phyloP scores from a whole-genome alignment of 2,888 invertebrate species.

The Labia minor region DNA sequence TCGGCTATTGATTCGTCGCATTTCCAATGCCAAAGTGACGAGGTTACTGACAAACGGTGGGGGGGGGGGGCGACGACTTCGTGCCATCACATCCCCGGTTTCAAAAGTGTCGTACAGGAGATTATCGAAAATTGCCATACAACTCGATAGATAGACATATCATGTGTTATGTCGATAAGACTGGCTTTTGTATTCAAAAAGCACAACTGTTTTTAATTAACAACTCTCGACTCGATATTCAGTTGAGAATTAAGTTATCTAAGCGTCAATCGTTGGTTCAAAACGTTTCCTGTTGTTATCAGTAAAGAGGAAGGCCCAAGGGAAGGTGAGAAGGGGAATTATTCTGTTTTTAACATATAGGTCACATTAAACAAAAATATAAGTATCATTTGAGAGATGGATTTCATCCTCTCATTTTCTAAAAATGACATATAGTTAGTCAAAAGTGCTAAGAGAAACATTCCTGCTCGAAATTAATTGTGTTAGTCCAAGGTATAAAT shows the following conservation, averaged over 20 bases:
- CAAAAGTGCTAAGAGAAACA: no score
- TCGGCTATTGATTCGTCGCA: constrained; percentile 4
- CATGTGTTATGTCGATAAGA: background rate
- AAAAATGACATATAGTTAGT: no score
- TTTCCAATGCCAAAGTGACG: constrained; percentile 13
- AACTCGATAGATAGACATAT: constrained; percentile 13
- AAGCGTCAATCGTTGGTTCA: background rate
- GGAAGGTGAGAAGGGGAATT: background rate
- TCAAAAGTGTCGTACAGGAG: background rate
- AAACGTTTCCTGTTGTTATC: constrained; percentile 13
- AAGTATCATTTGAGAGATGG: background rate
- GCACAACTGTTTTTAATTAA: constrained; percentile 13
- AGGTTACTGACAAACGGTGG: background rate
- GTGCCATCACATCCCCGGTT: constrained; percentile 6
- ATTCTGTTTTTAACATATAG: constrained; percentile 13
- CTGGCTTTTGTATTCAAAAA: background rate
- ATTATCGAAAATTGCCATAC: constrained; percentile 5
- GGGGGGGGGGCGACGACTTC: background rate
- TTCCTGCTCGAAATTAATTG: no score
- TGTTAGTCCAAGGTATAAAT: no score
- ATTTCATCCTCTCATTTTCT: background rate
- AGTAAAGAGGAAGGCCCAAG: background rate
- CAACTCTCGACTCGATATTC: constrained; percentile 1
- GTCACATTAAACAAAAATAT: background rate
- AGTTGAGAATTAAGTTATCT: constrained; percentile 13